Evolutionary conservation across 2,888 invertebrate species (phyloP).

Genomic region (Drosophila atripex): DNA sequence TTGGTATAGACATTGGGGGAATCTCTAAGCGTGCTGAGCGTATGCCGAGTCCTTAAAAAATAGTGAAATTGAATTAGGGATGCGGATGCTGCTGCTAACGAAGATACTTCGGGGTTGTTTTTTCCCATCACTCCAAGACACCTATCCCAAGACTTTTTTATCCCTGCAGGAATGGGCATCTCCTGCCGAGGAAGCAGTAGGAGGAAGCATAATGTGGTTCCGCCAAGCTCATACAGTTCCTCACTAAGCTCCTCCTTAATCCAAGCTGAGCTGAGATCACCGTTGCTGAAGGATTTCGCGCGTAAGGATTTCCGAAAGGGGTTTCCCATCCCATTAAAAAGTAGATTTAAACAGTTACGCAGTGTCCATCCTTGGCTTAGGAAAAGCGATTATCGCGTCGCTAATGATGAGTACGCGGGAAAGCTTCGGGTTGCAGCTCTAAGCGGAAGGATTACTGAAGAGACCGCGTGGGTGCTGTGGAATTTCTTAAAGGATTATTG

Average conservation of each 20-base stretch:
- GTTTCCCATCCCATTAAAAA: conserved; percentile 59
- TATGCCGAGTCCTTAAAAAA: conserved; percentile 43
- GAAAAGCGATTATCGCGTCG: conserved; percentile 12
- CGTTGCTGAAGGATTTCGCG: background rate
- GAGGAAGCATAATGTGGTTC: background rate
- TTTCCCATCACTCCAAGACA: background rate
- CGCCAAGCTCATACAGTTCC: background rate
- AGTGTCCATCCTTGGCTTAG: conserved; percentile 33
- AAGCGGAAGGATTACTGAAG: conserved; percentile 21
- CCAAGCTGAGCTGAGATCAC: conserved; percentile 2
- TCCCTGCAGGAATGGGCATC: background rate
- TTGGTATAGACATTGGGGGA: conserved; percentile 62
- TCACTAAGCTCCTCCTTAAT: background rate
- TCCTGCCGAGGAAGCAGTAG: background rate
- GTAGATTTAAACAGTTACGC: conserved; percentile 53
- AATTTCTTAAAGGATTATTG: background rate
- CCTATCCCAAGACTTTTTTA: background rate
- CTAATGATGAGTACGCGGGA: conserved; percentile 8
- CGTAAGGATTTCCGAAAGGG: conserved; percentile 8
- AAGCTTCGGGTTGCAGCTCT: conserved; percentile 4
- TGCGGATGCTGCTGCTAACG: conserved; percentile 34
- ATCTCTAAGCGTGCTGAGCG: conserved; percentile 49
- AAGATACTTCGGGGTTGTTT: background rate
- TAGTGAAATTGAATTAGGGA: conserved; percentile 44
- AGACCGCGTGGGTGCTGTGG: conserved; percentile 13